Evolutionary conservation across 2,888 invertebrate species (phyloP).

Genomic region (Trachelus tabidus): DNA sequence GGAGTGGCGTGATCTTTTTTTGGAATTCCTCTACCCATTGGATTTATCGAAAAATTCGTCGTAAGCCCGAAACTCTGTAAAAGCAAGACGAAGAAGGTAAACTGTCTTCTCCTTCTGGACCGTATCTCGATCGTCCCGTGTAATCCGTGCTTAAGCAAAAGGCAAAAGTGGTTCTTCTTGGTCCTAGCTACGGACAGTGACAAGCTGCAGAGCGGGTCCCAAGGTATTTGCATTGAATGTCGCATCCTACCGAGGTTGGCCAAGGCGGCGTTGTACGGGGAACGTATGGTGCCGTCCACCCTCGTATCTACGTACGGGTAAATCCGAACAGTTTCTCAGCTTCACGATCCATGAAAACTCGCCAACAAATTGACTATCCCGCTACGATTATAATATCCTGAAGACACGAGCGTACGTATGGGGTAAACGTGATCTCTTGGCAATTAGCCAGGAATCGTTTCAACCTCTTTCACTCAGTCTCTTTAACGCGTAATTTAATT

Average conservation of each 20-base stretch:
- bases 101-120: too few species aligned
- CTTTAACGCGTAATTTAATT: too few species aligned
- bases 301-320: not conserved
- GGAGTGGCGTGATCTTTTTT: too few species aligned
- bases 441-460: too few species aligned
- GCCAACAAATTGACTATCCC: not conserved
- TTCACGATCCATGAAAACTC: not conserved
- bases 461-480: too few species aligned
- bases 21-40: too few species aligned
- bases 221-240: constrained; percentile 37
- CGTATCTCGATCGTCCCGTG: not conserved
- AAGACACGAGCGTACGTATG: too few species aligned
- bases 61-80: too few species aligned
- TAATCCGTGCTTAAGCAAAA: constrained; percentile 4
- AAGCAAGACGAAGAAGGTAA: too few species aligned
- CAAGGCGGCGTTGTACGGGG: not conserved
- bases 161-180: constrained; percentile 4
- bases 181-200: constrained; percentile 28
- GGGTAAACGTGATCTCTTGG: too few species aligned
- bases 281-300: not conserved
- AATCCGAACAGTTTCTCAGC: not conserved
- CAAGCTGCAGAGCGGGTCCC: constrained; percentile 32
- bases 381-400: not conserved
- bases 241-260: constrained; percentile 5
- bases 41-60: too few species aligned